phyloP scores from a whole-genome alignment of 2,888 invertebrate species.

The Hirudinaria manillensis region DNA sequence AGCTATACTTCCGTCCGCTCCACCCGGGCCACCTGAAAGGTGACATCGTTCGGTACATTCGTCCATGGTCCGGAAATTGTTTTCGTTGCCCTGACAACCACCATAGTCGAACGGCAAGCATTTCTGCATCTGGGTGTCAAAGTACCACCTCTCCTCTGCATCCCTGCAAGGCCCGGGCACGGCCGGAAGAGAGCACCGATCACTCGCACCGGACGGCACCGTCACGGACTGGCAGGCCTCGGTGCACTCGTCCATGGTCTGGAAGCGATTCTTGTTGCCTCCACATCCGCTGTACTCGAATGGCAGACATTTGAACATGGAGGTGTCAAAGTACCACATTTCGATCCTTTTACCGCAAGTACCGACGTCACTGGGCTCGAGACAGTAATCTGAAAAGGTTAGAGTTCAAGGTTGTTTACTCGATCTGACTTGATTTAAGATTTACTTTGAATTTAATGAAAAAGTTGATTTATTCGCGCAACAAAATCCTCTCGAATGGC shows the following conservation, averaged over 20 bases:
- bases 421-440: too few relatives aligned
- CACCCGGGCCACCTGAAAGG: background rate
- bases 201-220: background rate
- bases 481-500: too few relatives aligned
- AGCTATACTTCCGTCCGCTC: too few relatives aligned
- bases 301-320: conserved; percentile 62
- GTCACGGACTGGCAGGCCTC: conserved; percentile 12
- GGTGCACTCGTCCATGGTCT: conserved; percentile 42
- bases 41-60: conserved; percentile 40
- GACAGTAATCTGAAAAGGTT: conserved; percentile 56
- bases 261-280: conserved; percentile 77
- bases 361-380: conserved; percentile 63
- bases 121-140: conserved; percentile 60
- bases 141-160: conserved; percentile 66
- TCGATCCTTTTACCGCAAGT: conserved; percentile 64
- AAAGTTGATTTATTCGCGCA: too few relatives aligned
- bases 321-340: conserved; percentile 68
- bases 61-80: conserved; percentile 62
- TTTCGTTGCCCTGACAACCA: conserved; percentile 78
- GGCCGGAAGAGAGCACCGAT: conserved; percentile 61
- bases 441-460: too few relatives aligned
- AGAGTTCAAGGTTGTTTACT: background rate
- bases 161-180: conserved; percentile 69
- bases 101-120: conserved; percentile 72
- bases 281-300: conserved; percentile 77